These are phyloP conservation scores for Euwallacea fornicatus DNA, from an alignment of 1,140 invertebrate genomes.

Conservation along the genomic window DNA sequence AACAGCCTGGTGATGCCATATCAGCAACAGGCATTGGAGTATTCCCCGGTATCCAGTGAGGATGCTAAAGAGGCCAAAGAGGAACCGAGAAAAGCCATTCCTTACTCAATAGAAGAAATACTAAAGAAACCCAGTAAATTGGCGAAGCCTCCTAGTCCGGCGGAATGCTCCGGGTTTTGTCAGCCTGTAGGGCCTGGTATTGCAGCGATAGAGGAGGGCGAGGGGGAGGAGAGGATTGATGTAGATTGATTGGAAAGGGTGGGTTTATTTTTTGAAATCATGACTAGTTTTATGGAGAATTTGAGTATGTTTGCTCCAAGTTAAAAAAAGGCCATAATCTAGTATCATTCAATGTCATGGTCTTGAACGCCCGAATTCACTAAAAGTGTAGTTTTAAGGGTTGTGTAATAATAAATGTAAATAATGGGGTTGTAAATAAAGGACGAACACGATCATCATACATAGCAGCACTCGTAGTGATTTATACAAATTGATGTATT, in stretches of 20 bases:
- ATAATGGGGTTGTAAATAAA: too few relatives aligned
- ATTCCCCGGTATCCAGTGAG: slow-evolving; percentile 25
- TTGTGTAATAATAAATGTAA: too few relatives aligned
- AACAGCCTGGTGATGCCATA: slow-evolving; percentile 27
- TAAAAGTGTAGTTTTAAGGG: too few relatives aligned
- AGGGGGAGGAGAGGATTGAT: slow-evolving; percentile 27
- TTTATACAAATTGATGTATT: too few relatives aligned
- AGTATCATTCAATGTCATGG: too few relatives aligned
- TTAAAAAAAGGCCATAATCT: too few relatives aligned
- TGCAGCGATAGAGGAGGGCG: slow-evolving; percentile 40
- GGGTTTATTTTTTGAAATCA: neutral
- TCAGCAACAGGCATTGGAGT: slow-evolving; percentile 15
- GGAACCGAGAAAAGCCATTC: slow-evolving; percentile 69
- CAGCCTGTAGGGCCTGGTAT: slow-evolving; percentile 48
- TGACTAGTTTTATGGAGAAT: too few relatives aligned
- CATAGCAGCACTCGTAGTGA: too few relatives aligned
- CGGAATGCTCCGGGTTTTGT: slow-evolving; percentile 40
- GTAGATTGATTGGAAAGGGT: neutral
- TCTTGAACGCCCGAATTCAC: too few relatives aligned
- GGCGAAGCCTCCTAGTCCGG: slow-evolving; percentile 42
- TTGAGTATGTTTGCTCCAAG: too few relatives aligned
- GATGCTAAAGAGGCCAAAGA: slow-evolving; percentile 25
- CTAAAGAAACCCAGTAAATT: slow-evolving; percentile 74
- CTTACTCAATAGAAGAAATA: slow-evolving; percentile 84
- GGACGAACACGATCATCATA: too few relatives aligned